These are phyloP conservation scores for Dryoscopus gambensis DNA, from an alignment of 2,113 vertebrate genomes.

Conservation along the genomic window DNA sequence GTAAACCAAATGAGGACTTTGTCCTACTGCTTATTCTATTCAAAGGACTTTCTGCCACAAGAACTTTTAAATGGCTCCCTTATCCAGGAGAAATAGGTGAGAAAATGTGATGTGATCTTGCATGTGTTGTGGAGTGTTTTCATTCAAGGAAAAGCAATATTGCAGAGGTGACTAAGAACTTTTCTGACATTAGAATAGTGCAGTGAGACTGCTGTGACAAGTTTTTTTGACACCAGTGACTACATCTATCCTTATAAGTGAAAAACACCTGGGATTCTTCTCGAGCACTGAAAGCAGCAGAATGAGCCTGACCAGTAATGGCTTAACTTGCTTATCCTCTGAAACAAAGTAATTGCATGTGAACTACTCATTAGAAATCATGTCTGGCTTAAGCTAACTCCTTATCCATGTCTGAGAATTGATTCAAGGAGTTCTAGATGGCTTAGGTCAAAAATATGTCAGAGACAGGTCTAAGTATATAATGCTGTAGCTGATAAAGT, in stretches of 20 bases:
- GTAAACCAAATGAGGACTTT: background rate
- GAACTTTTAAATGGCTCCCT: background rate
- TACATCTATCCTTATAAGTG: background rate
- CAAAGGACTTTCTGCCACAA: background rate
- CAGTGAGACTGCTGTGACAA: background rate
- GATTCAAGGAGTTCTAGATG: background rate
- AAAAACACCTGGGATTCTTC: background rate
- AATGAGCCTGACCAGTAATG: background rate
- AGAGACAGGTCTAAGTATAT: background rate
- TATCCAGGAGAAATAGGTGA: background rate
- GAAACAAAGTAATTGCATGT: constrained; percentile 12
- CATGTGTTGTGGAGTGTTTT: background rate
- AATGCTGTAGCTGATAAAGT: background rate
- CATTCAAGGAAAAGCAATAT: background rate
- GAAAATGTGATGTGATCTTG: background rate
- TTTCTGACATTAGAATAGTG: background rate
- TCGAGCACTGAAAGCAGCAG: accelerated
- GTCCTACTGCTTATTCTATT: background rate
- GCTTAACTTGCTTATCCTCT: constrained; percentile 21
- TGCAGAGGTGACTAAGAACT: background rate
- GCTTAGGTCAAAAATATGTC: background rate
- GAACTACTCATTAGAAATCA: constrained; percentile 17
- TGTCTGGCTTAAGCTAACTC: background rate
- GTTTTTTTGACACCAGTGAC: background rate
- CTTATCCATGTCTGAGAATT: background rate